Evolutionary conservation across 1,140 invertebrate species (phyloP), one percentile per base, ranked within the genome.

Genomic region (Hesperophylax magnus): DNA sequence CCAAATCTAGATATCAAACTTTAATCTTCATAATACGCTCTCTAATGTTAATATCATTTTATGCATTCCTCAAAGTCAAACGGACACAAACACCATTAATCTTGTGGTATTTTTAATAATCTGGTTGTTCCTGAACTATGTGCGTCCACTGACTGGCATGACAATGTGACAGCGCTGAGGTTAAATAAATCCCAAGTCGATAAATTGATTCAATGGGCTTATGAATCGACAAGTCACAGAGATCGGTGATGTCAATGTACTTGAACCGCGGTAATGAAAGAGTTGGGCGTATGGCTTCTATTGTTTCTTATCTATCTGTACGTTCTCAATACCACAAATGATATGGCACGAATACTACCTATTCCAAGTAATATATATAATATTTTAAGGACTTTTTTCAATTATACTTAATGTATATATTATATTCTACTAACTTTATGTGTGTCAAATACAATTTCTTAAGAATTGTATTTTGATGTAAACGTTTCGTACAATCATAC

Each of bases 101-200:
- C 63, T 67, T 31, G 22, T n/a, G 63, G 63, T 67, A 67, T 67
- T 67, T 67, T 67, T 67, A 67, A 47, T 47, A 47, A 47, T 67
- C 17, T 17, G 63, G 39, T 67, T 67, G 63, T 34, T 34, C 17
- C 14, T 27, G 31, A 15, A 34, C 63, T 27, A 67, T 67, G 27
- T n/a, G 63, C 27, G 27, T 39, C 63, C 63, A 17, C 17, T 31
- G 63, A 3, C 24, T 31, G 24, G 17, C 22, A 31, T 67, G 63
- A 67, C 63, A 67, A 67, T 67, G 27, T 67, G 63, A 67, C 63
- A 67, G 63, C 63, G 27, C 31, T 67, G 63, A 67, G 63, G 63
- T 34, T 67, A 67, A 67, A 67, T 67, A 67, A 67, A 67, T 67
- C 63, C 63, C 27, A 27, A 34, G 24, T 67, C 63, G 63, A 67